phyloP scores from a whole-genome alignment of 1,140 invertebrate species.

The Bombus sylvicola region DNA sequence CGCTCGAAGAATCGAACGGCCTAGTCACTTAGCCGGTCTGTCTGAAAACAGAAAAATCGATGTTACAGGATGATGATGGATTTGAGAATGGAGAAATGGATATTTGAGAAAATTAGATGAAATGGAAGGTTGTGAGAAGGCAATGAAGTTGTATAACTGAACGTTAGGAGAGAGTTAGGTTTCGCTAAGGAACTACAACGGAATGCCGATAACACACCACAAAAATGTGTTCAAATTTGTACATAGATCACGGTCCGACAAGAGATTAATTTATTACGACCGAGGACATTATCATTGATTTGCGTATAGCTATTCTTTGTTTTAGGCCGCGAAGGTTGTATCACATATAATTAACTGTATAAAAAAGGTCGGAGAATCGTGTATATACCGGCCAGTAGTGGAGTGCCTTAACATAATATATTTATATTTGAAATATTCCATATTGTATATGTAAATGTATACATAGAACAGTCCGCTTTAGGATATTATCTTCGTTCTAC shows the following conservation, averaged over 20 bases:
- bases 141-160: too few relatives aligned
- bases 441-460: constrained; percentile 26
- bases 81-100: too few relatives aligned
- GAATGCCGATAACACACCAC: constrained; percentile 22
- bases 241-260: constrained; percentile 18
- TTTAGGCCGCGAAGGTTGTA: background rate
- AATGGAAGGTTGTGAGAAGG: fast-evolving
- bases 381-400: constrained; percentile 44
- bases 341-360: background rate
- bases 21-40: too few relatives aligned
- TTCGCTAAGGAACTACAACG: background rate
- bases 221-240: constrained; percentile 66
- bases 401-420: constrained; percentile 57
- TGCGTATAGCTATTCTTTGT: background rate
- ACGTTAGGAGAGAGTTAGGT: background rate
- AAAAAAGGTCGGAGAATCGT: constrained; percentile 1
- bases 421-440: constrained; percentile 44
- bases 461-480: constrained; percentile 1
- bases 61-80: too few relatives aligned
- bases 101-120: too few relatives aligned
- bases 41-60: too few relatives aligned
- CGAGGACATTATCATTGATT: background rate
- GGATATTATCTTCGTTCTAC: background rate
- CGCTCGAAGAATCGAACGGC: background rate
- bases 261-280: constrained; percentile 42